Percentiles rank a stretch among this genome's conserved stretches.
phyloP scores from a whole-genome alignment of 2,113 vertebrate species.

The Hippocampus abdominalis region DNA sequence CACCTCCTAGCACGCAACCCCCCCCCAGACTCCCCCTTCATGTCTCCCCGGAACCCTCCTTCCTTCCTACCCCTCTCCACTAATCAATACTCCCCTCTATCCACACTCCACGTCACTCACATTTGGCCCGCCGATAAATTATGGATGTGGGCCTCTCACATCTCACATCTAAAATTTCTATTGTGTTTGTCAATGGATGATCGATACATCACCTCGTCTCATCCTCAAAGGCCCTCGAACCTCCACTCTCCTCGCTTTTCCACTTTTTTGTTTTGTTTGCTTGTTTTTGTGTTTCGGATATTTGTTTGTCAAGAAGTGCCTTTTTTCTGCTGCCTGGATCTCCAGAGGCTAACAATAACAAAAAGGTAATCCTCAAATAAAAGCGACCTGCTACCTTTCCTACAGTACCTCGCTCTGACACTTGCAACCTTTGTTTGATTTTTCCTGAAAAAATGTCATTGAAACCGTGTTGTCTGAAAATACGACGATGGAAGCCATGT shows the following conservation, averaged over 20 bases:
- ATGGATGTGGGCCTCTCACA: slow-evolving; percentile 84
- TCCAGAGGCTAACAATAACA: slow-evolving; percentile 49
- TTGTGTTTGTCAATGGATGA: slow-evolving; percentile 89
- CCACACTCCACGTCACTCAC: slow-evolving; percentile 86
- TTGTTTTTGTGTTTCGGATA: slow-evolving; percentile 46
- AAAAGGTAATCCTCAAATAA: slow-evolving; percentile 66
- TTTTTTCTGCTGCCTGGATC: slow-evolving; percentile 39
- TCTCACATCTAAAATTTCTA: slow-evolving; percentile 91
- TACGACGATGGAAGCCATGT: slow-evolving; percentile 1
- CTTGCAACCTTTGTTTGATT: slow-evolving; percentile 26
- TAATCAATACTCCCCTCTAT: slow-evolving; percentile 85
- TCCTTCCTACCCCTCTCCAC: slow-evolving; percentile 69
- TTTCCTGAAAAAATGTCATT: slow-evolving; percentile 48
- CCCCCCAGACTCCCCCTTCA: slow-evolving; percentile 27
- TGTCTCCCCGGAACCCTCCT: slow-evolving; percentile 53
- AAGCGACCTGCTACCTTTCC: slow-evolving; percentile 36
- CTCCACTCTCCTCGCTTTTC: slow-evolving; percentile 49
- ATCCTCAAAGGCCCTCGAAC: slow-evolving; percentile 74
- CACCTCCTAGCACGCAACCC: slow-evolving; percentile 54
- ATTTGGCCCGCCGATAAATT: slow-evolving; percentile 87
- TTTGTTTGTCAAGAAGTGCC: slow-evolving; percentile 49
- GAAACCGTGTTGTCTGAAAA: slow-evolving; percentile 46
- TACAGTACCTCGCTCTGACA: slow-evolving; percentile 22
- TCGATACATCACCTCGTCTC: slow-evolving; percentile 82
- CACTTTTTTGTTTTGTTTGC: slow-evolving; percentile 49